Conservation (phyloP, 2,797 vertebrate genomes). For the Urophycis tenuis region DNA sequence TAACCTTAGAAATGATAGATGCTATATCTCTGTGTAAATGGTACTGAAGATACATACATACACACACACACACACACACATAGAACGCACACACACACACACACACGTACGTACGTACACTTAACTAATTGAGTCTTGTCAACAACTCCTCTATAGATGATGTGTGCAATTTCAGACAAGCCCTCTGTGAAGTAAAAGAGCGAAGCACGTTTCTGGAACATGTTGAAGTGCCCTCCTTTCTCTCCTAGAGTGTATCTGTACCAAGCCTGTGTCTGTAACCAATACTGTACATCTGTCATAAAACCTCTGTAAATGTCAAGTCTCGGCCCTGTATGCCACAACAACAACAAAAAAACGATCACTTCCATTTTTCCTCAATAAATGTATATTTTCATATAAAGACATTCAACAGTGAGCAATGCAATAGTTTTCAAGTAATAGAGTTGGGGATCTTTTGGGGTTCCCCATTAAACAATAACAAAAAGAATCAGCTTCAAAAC, state of each 20-base stretch:
- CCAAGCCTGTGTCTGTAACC: conserved; percentile 41
- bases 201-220: conserved; percentile 44
- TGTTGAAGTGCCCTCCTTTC: conserved; percentile 28
- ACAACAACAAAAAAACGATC: conserved; percentile 33
- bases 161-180: conserved; percentile 63
- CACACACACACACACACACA: conserved; percentile 41
- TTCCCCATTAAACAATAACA: conserved; percentile 43
- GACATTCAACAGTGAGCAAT: conserved; percentile 81
- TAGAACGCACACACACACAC: conserved; percentile 32
- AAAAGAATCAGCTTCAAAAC: conserved; percentile 1
- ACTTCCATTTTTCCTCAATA: conserved; percentile 52
- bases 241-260: conserved; percentile 42
- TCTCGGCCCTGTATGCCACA: conserved; percentile 44
- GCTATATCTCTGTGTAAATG: conserved; percentile 37
- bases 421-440: conserved; percentile 83
- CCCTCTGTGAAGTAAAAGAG: conserved; percentile 40
- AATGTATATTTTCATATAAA: conserved; percentile 69
- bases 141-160: conserved; percentile 44
- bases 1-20: conserved; percentile 21
- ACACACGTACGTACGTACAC: conserved; percentile 39
- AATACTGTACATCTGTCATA: conserved; percentile 54
- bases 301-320: conserved; percentile 44
- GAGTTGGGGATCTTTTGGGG: conserved; percentile 61
- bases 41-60: conserved; percentile 29
- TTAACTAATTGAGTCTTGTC: conserved; percentile 38